These are phyloP conservation scores for Panopea generosa DNA, from an alignment of 2,888 invertebrate species.

Conservation along the genomic window DNA sequence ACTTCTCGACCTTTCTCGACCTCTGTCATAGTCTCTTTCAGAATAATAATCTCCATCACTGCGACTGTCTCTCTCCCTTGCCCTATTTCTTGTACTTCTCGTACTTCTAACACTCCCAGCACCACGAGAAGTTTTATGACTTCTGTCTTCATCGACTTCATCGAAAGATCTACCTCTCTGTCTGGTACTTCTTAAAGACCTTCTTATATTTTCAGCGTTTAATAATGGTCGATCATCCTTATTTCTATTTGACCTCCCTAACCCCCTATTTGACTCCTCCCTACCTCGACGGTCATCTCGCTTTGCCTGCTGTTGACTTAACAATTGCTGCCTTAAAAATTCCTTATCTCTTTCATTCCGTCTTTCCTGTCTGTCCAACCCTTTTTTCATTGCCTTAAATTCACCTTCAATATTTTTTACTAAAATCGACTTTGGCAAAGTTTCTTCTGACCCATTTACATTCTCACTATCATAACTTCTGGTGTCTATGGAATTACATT, in stretches of 20 bases:
- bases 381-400: slow-evolving; percentile 48
- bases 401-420: slow-evolving; percentile 44
- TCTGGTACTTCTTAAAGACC: slow-evolving; percentile 47
- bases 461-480: slow-evolving; percentile 51
- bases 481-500: slow-evolving; percentile 56
- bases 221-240: slow-evolving; percentile 25
- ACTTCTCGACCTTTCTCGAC: slow-evolving; percentile 28
- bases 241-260: slow-evolving; percentile 36
- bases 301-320: slow-evolving; percentile 35
- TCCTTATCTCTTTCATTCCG: slow-evolving; percentile 33
- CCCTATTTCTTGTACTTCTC: slow-evolving; percentile 31
- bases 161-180: slow-evolving; percentile 47
- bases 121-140: slow-evolving; percentile 21
- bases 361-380: slow-evolving; percentile 32
- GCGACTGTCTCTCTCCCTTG: slow-evolving; percentile 19
- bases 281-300: slow-evolving; percentile 27
- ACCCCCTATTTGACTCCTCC: slow-evolving; percentile 38
- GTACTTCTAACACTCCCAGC: slow-evolving; percentile 39
- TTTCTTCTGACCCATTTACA: not conserved
- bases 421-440: slow-evolving; percentile 41
- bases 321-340: slow-evolving; percentile 25
- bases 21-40: slow-evolving; percentile 11
- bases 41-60: slow-evolving; percentile 23
- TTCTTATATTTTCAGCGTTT: slow-evolving; percentile 48
- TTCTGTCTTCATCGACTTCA: slow-evolving; percentile 19